Evolutionary conservation across 2,113 vertebrate species (phyloP).

Genomic region (Alouatta palliata): DNA sequence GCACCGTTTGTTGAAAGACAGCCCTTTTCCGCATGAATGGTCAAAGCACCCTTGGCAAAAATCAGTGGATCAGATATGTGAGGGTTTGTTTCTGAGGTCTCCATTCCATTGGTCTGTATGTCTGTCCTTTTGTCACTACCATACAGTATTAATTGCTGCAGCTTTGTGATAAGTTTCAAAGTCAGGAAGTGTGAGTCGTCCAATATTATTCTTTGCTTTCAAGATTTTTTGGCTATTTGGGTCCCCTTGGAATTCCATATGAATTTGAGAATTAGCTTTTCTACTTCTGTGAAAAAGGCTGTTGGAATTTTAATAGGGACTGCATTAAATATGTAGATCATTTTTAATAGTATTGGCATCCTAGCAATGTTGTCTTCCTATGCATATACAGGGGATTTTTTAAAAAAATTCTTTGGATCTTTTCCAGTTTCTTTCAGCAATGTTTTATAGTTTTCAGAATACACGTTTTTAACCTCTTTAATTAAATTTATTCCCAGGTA

Average conservation of each 20-base stretch:
- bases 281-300: neutral
- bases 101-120: neutral
- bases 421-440: neutral
- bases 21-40: neutral
- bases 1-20: neutral
- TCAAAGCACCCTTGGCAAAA: neutral
- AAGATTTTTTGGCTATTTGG: neutral
- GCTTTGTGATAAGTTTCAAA: neutral
- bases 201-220: neutral
- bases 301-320: neutral
- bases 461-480: neutral
- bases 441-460: constrained; percentile 10
- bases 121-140: neutral
- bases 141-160: neutral
- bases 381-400: neutral
- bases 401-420: neutral
- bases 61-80: neutral
- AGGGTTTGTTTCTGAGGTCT: neutral
- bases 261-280: neutral
- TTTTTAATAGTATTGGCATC: neutral
- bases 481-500: neutral
- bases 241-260: neutral
- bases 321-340: neutral
- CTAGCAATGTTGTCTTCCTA: constrained; percentile 3
- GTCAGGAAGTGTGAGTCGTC: neutral